These are phyloP conservation scores for Acanthochromis polyacanthus DNA, from an alignment of 2,113 vertebrate genomes.

Conservation along the genomic window DNA sequence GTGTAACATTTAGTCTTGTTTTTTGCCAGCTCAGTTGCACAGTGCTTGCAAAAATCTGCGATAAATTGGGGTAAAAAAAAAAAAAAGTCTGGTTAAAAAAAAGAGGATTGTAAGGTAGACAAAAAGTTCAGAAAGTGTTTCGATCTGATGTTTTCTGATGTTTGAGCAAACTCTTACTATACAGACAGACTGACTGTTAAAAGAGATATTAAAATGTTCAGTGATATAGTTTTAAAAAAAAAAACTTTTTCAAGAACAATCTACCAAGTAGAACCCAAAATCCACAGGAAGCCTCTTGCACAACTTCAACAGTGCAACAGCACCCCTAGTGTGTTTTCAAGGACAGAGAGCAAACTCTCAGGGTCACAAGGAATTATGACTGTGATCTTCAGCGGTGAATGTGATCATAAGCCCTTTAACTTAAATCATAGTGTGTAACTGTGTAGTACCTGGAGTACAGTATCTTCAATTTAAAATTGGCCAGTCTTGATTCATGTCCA, in stretches of 20 bases:
- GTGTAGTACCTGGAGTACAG: neutral
- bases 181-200: neutral
- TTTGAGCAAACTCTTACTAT: neutral
- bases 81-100: neutral
- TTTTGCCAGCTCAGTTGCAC: neutral
- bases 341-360: constrained; percentile 1
- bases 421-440: constrained; percentile 6
- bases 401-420: neutral
- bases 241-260: constrained; percentile 11
- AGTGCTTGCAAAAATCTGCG: neutral
- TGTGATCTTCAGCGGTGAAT: constrained; percentile 12
- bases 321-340: constrained; percentile 34
- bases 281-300: constrained; percentile 4
- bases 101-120: neutral
- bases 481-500: neutral
- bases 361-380: constrained; percentile 17
- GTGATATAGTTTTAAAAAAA: neutral
- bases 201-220: neutral
- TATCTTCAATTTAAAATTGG: constrained; percentile 1
- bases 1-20: constrained; percentile 4
- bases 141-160: constrained; percentile 8
- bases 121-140: neutral
- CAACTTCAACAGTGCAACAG: constrained; percentile 14
- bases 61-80: constrained; percentile 1
- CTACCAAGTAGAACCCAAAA: neutral